phyloP scores from a whole-genome alignment of 2,797 vertebrate species.

The Phrynocephalus forsythii region DNA sequence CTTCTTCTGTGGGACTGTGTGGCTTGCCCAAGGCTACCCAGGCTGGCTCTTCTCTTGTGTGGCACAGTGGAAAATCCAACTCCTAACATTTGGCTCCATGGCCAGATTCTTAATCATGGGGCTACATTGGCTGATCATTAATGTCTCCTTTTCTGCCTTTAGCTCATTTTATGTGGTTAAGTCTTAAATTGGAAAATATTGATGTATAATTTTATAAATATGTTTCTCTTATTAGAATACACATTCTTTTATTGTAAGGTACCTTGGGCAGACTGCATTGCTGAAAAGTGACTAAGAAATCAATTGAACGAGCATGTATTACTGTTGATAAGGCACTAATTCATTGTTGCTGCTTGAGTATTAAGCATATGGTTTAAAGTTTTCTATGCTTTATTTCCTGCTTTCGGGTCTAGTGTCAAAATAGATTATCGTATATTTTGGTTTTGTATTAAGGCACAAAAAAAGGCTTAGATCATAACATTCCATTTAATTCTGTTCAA shows the following conservation, averaged over 20 bases:
- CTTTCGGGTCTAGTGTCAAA: conserved; percentile 27
- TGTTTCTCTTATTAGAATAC: neutral
- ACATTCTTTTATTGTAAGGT: neutral
- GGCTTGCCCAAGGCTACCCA: no score
- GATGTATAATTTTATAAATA: neutral
- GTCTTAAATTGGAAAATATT: neutral
- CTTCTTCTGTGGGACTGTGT: no score
- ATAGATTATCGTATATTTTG: conserved; percentile 39
- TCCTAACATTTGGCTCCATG: no score
- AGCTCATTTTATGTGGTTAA: neutral
- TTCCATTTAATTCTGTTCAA: conserved; percentile 54
- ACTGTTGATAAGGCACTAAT: neutral
- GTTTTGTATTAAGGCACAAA: neutral
- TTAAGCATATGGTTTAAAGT: neutral
- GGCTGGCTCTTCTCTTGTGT: no score
- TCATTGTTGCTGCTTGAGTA: neutral
- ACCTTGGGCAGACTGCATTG: neutral
- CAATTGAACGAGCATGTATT: neutral
- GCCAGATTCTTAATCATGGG: no score
- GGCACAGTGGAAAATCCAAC: no score
- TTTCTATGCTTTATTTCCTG: conserved; percentile 1
- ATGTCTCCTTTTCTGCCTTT: neutral
- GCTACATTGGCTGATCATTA: neutral
- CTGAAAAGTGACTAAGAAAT: conserved; percentile 1
- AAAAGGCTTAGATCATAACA: neutral